Conservation (phyloP, 64 coral and sea anemone genomes). For the Trachythela sp. region DNA sequence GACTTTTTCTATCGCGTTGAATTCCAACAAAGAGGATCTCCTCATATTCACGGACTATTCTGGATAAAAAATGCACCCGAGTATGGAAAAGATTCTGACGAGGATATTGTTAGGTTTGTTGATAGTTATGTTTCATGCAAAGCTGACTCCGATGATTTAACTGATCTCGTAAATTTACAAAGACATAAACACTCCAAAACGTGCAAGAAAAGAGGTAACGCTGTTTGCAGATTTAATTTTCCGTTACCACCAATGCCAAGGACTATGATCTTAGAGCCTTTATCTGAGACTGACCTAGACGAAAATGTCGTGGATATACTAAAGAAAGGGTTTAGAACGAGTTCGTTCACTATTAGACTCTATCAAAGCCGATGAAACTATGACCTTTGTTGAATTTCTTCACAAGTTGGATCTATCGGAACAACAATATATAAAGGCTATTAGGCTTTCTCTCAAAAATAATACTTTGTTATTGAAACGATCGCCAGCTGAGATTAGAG, state of each 20-base stretch:
- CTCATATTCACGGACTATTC: background rate
- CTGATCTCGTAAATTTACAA: background rate
- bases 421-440: background rate
- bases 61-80: background rate
- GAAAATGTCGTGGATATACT: background rate
- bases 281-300: background rate
- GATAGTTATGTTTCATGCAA: background rate
- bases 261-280: background rate
- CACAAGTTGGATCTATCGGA: background rate
- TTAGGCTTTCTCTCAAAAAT: background rate
- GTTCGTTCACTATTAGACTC: background rate
- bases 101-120: background rate
- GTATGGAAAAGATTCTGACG: background rate
- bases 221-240: background rate
- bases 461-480: background rate
- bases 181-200: background rate
- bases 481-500: background rate
- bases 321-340: background rate
- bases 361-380: background rate
- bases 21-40: background rate
- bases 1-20: background rate
- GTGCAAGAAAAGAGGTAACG: background rate
- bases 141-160: background rate
- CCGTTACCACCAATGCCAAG: background rate
- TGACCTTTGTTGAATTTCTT: background rate